Base-by-base conservation (phyloP, 2,797 vertebrate genomes). In the Poecilia wingei region DNA sequence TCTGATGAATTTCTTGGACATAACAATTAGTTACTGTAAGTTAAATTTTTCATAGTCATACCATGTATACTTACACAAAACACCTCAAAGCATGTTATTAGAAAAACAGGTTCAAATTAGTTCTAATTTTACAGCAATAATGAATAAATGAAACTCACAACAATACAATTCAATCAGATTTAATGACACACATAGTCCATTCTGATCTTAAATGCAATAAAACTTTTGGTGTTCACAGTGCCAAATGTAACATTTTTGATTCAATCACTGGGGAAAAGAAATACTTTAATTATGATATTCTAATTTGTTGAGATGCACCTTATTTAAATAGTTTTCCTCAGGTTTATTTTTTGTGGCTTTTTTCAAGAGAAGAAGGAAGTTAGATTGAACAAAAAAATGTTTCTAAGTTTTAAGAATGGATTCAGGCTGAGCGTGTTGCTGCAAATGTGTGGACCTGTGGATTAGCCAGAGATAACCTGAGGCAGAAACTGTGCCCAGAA, bases 361-460 rank as follows among this genome's bases (percentile, higher is more conserved):
- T 25, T 43, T 69, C 10, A 69, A 22, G 33, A 68, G 4, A 68
- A 68, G 36, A 1, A 69, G 13, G 20, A 43, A 43, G 36, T 69
- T 43, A 13, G 22, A 12, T 68, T 68, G 9, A 68, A 41, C 36
- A 68, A 25, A 5, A 36, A 68, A 25, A 2, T 68, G 20, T 41
- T 25, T 41, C 20, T 41, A 68, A 68, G 49, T 53, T 9, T 53
- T 53, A 18, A 41, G 14, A 39, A 16, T 6, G 4, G 8, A 6
- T 78, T 71, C 9, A 55, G 36, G 31, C n/a, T 28, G 8, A 76
- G 43, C 31, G 72, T 12, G 20, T 68, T 74, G 39, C 25, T 66
- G 33, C 39, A 76, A 57, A 69, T 41, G 12, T 43, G 28, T n/a
- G 61, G 95, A 97, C 97, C 96, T 97, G 96, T 97, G 96, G 96